phyloP scores from a whole-genome alignment of 1,140 invertebrate species.

The Drosophila leontia region DNA sequence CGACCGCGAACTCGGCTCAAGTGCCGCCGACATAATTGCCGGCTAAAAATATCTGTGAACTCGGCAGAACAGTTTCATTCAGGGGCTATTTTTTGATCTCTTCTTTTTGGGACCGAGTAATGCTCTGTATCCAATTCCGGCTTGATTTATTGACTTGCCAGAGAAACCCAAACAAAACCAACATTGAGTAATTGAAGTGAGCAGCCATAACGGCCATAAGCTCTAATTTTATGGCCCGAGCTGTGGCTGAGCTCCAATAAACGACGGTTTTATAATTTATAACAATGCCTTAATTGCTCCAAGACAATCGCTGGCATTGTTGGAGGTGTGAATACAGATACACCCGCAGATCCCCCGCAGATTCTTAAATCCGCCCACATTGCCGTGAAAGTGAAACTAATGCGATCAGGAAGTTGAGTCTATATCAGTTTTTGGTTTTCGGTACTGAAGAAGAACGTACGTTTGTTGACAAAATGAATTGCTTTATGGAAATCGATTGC shows the following conservation, averaged over 20 bases:
- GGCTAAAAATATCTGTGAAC: slow-evolving; percentile 50
- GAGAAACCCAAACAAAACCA: slow-evolving; percentile 47
- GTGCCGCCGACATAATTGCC: slow-evolving; percentile 65
- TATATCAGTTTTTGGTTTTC: slow-evolving; percentile 8
- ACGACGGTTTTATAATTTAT: slow-evolving; percentile 68
- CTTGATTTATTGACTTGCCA: slow-evolving; percentile 70
- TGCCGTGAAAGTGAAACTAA: slow-evolving; percentile 63
- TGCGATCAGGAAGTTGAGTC: slow-evolving; percentile 53
- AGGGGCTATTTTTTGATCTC: slow-evolving; percentile 17
- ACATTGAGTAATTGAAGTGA: slow-evolving; percentile 70
- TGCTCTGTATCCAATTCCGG: slow-evolving; percentile 55
- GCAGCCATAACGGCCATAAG: slow-evolving; percentile 44
- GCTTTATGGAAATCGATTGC: slow-evolving; percentile 56
- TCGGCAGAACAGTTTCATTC: slow-evolving; percentile 59
- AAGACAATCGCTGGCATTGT: slow-evolving; percentile 62
- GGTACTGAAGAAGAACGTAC: slow-evolving; percentile 28
- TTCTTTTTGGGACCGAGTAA: slow-evolving; percentile 32
- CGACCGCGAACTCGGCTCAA: slow-evolving; percentile 44
- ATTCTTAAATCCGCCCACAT: slow-evolving; percentile 31
- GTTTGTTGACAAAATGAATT: slow-evolving; percentile 61
- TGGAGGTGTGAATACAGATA: slow-evolving; percentile 62
- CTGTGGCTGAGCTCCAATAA: slow-evolving; percentile 50
- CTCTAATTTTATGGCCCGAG: slow-evolving; percentile 53
- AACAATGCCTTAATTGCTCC: slow-evolving; percentile 41
- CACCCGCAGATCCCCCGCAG: slow-evolving; percentile 11